Evolutionary conservation across 1,140 invertebrate species (phyloP).

Genomic region (Mercenaria mercenaria): DNA sequence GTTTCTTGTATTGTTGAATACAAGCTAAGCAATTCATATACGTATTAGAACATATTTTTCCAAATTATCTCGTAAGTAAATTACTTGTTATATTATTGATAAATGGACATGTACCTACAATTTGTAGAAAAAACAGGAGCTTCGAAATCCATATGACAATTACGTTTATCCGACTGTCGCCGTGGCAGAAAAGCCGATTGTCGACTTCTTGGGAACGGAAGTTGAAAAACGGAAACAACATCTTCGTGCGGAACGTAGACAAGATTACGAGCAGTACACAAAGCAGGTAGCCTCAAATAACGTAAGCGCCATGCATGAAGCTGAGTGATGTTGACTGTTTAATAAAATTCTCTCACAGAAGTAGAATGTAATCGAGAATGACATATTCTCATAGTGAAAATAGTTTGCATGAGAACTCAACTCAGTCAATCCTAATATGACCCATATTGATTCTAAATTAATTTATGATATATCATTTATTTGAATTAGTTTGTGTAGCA

Average conservation of each 20-base stretch:
- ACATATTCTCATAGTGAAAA: not conserved
- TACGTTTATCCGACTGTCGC: conserved; percentile 60
- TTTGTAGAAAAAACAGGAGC: conserved; percentile 54
- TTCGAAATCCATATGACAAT: conserved; percentile 54
- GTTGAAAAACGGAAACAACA: not conserved
- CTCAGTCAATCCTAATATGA: no score
- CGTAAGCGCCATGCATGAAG: conserved; percentile 35
- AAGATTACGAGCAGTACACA: conserved; percentile 50
- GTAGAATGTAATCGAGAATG: not conserved
- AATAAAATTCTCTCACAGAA: not conserved
- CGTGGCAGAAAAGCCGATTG: conserved; percentile 52
- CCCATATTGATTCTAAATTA: no score
- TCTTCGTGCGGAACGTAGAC: conserved; percentile 38
- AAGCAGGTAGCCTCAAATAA: conserved; percentile 49
- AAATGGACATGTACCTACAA: no score
- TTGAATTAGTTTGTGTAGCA: no score
- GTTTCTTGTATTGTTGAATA: no score
- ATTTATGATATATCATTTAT: no score
- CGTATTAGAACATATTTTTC: no score
- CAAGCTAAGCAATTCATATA: no score
- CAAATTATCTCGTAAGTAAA: no score
- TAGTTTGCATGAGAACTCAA: not conserved
- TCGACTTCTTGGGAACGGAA: conserved; percentile 40
- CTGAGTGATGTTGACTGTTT: conserved; percentile 22
- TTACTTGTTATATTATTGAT: no score